Base-by-base conservation (phyloP, 2,797 vertebrate genomes). In the Fundulus diaphanus region DNA sequence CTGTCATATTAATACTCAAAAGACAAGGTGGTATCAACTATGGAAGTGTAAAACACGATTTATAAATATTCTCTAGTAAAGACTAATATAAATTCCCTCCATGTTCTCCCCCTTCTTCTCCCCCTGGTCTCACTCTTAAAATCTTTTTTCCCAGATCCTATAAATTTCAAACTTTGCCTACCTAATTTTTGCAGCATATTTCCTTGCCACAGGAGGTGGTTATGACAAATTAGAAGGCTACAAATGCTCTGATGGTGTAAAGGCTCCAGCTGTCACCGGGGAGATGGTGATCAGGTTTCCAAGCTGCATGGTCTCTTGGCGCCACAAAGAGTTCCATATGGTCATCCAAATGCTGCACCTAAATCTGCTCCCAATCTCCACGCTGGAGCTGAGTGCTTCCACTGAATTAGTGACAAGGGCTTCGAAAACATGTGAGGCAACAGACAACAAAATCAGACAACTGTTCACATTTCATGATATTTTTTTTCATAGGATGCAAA, bases 201-300 rank as follows among this genome's bases (percentile, higher is more conserved):
- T 99, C 94, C 93, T 95, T 99, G 96, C 97, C 97, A 98, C 97
- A 97, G 97, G 98, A 98, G 98, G 98, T 97, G 96, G 97, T 98
- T 98, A 98, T 99, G 98, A 99, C 98, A 99, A 99, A 99, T 99
- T 99, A 99, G 97, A 98, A 99, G 98, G 96, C 97, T 97, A 96
- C 96, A 97, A 97, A 97, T 98, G 97, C 97, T 99, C 96, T 96
- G 97, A 97, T 97, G 97, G 97, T 98, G 96, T 96, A 97, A 97
- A 99, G 96, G 95, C 97, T 95, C 97, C 98, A 99, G 98, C 98
- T 99, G 98, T 99, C 98, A 97, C 96, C 91, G 90, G 97, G 97
- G 97, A 98, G 96, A 96, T 95, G 95, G 96, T 97, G 98, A 99
- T 99, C 97, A 96, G 96, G 98, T 99, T 99, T 98, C 97, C 95